Conservation (phyloP, 2,797 vertebrate genomes). For the Manis pentadactyla region DNA sequence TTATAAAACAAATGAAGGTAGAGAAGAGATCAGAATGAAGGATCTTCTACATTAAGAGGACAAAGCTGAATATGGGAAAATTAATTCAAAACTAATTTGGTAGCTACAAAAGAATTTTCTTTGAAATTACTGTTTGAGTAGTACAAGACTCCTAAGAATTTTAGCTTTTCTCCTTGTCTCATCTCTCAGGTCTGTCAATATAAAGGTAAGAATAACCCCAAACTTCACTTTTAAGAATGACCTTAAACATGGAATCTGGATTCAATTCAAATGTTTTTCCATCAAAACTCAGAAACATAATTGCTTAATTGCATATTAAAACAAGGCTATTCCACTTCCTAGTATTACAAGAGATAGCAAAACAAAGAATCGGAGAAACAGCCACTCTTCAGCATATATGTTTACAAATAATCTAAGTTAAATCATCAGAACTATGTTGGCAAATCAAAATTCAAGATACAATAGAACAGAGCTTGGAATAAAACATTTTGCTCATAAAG, state of each 20-base stretch:
- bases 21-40: background rate
- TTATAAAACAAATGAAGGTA: slow-evolving; percentile 45
- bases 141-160: background rate
- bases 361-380: slow-evolving; percentile 23
- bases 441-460: slow-evolving; percentile 27
- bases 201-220: background rate
- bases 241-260: background rate
- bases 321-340: background rate
- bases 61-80: slow-evolving; percentile 4
- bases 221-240: background rate
- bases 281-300: slow-evolving; percentile 18
- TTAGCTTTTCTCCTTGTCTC: background rate
- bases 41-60: slow-evolving; percentile 9
- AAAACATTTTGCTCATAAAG: background rate
- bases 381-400: background rate
- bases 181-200: background rate
- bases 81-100: slow-evolving; percentile 21
- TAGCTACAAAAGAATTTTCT: background rate
- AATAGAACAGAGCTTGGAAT: background rate
- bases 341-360: slow-evolving; percentile 40
- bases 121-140: background rate
- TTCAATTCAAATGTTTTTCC: background rate
- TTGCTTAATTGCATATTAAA: slow-evolving; percentile 22
- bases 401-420: slow-evolving; percentile 31
- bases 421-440: slow-evolving; percentile 10